phyloP scores from a whole-genome alignment of 2,113 vertebrate genomes.

The Scytalopus superciliaris region DNA sequence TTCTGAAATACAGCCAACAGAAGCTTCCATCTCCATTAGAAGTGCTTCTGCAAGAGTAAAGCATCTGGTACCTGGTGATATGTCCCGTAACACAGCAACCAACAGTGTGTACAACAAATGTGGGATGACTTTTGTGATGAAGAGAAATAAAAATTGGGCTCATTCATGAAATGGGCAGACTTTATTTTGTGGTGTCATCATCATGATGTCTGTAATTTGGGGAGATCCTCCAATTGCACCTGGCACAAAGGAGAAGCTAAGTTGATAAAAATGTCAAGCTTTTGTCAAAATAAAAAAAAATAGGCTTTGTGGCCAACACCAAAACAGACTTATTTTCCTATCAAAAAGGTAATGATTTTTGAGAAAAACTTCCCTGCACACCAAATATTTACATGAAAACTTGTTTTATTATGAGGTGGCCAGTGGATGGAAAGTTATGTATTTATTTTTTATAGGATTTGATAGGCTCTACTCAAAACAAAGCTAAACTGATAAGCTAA shows the following conservation, averaged over 20 bases:
- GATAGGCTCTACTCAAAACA: not conserved
- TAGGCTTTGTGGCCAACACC: not conserved
- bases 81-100: slow-evolving; percentile 60
- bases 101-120: slow-evolving; percentile 53
- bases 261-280: not conserved
- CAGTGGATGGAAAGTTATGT: not conserved
- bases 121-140: slow-evolving; percentile 68
- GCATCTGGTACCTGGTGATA: slow-evolving; percentile 55
- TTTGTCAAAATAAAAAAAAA: not conserved
- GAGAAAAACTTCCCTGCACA: not conserved
- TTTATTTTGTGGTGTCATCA: not conserved
- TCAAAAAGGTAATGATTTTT: not conserved
- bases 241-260: not conserved
- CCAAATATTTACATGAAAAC: not conserved
- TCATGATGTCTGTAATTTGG: not conserved
- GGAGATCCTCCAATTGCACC: not conserved
- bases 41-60: slow-evolving; percentile 73
- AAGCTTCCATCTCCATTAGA: slow-evolving; percentile 78
- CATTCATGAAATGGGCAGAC: slow-evolving; percentile 48
- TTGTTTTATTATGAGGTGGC: not conserved
- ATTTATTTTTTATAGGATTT: not conserved
- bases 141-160: slow-evolving; percentile 59
- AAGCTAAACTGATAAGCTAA: not conserved
- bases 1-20: slow-evolving; percentile 66
- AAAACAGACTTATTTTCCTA: not conserved